These are phyloP conservation scores for Neodon shergylaensis DNA, from an alignment of 2,113 vertebrate species.

Conservation along the genomic window DNA sequence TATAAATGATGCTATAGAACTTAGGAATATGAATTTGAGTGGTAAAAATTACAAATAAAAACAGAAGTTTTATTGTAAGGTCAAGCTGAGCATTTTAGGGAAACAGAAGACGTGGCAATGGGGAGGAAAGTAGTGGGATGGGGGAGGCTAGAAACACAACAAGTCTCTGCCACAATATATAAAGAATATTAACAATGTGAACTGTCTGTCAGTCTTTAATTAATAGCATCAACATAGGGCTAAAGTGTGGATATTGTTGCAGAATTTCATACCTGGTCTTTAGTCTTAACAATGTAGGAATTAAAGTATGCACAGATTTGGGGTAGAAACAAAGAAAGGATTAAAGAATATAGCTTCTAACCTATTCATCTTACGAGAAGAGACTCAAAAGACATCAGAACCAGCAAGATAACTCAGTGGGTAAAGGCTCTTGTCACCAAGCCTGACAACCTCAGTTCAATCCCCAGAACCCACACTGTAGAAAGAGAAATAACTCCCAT, in stretches of 20 bases:
- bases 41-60: constrained; percentile 14
- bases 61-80: neutral
- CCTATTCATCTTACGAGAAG: neutral
- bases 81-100: neutral
- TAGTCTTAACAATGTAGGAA: neutral
- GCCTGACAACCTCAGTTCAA: neutral
- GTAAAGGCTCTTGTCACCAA: neutral
- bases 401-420: neutral
- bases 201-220: neutral
- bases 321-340: neutral
- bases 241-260: too few relatives aligned
- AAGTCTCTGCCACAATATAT: too few relatives aligned
- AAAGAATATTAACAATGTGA: neutral
- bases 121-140: too few relatives aligned
- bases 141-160: neutral
- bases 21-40: neutral
- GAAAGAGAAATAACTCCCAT: neutral
- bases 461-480: neutral
- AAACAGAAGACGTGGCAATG: neutral
- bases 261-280: neutral
- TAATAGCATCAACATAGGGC: neutral
- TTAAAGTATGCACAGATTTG: neutral
- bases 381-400: neutral
- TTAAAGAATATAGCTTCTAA: neutral
- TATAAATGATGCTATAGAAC: neutral